Conservation (phyloP, 37 sponge, comb jelly and placozoan genomes). For the Diacarnus erythraeanus region DNA sequence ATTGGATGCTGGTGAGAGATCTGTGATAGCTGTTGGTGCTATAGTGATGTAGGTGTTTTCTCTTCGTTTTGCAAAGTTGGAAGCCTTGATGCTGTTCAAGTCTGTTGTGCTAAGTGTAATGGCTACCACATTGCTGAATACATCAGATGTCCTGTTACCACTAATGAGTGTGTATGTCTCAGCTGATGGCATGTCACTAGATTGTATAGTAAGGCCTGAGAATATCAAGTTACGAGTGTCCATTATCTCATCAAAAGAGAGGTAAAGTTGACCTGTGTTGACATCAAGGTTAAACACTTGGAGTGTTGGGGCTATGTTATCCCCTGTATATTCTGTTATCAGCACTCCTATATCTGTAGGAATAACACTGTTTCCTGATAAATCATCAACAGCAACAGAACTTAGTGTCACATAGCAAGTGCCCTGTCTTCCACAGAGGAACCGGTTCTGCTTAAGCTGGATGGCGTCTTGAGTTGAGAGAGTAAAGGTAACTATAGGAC, state of each 20-base stretch:
- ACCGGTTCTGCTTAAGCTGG: slow-evolving; percentile 54
- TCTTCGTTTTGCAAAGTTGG: slow-evolving; percentile 62
- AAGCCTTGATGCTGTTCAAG: slow-evolving; percentile 74
- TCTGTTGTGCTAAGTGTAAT: slow-evolving; percentile 64
- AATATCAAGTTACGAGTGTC: slow-evolving; percentile 55
- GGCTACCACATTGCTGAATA: slow-evolving; percentile 53
- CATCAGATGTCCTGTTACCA: slow-evolving; percentile 52
- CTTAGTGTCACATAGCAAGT: slow-evolving; percentile 62
- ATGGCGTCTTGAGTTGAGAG: slow-evolving; percentile 66
- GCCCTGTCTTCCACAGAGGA: slow-evolving; percentile 75
- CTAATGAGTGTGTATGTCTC: slow-evolving; percentile 71
- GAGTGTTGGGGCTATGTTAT: slow-evolving; percentile 61
- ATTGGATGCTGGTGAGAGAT: slow-evolving; percentile 66
- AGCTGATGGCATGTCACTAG: background rate
- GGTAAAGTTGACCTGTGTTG: slow-evolving; percentile 67
- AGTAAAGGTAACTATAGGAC: slow-evolving; percentile 31
- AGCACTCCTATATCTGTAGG: slow-evolving; percentile 37
- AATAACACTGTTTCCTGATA: slow-evolving; percentile 59
- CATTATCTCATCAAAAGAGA: slow-evolving; percentile 83
- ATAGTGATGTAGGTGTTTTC: slow-evolving; percentile 62
- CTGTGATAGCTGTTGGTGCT: slow-evolving; percentile 59
- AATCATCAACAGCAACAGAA: slow-evolving; percentile 50
- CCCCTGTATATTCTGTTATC: slow-evolving; percentile 56
- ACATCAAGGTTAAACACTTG: slow-evolving; percentile 66
- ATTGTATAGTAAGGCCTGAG: slow-evolving; percentile 53